Percentiles rank a stretch among this genome's conserved stretches.
phyloP scores from a whole-genome alignment of 2,888 invertebrate genomes.

The Mimas tiliae region DNA sequence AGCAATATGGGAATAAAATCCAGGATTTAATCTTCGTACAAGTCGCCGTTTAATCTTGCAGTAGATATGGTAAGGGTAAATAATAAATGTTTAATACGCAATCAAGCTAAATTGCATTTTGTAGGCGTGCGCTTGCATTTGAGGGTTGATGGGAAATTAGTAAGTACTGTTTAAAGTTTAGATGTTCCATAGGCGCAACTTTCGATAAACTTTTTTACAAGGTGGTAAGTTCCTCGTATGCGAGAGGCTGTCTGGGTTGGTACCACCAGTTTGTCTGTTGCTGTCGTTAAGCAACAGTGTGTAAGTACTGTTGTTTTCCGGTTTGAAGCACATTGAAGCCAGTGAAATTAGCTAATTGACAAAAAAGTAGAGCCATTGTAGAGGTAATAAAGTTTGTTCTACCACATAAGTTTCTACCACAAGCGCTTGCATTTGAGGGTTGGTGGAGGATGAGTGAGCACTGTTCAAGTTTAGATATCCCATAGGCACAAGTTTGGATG shows the following conservation, averaged over 20 bases:
- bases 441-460: too few species aligned
- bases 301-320: too few species aligned
- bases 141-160: constrained; percentile 32
- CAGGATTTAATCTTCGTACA: constrained; percentile 81
- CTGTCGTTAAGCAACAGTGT: too few species aligned
- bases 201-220: constrained; percentile 12
- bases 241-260: too few species aligned
- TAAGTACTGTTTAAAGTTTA: constrained; percentile 25
- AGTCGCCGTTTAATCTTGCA: constrained; percentile 80
- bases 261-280: too few species aligned
- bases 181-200: constrained; percentile 14
- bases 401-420: too few species aligned
- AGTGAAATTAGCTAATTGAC: too few species aligned
- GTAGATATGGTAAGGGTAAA: constrained; percentile 77
- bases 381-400: too few species aligned
- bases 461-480: too few species aligned
- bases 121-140: constrained; percentile 44
- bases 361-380: neutral
- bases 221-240: too few species aligned
- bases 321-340: too few species aligned
- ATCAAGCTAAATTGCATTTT: constrained; percentile 75
- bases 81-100: constrained; percentile 78
- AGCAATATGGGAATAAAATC: constrained; percentile 81
- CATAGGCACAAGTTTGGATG: neutral
- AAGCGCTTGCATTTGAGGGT: too few species aligned